These are phyloP conservation scores for Nemotelus pantherinus DNA, from an alignment of 2,888 invertebrate genomes.

Conservation along the genomic window DNA sequence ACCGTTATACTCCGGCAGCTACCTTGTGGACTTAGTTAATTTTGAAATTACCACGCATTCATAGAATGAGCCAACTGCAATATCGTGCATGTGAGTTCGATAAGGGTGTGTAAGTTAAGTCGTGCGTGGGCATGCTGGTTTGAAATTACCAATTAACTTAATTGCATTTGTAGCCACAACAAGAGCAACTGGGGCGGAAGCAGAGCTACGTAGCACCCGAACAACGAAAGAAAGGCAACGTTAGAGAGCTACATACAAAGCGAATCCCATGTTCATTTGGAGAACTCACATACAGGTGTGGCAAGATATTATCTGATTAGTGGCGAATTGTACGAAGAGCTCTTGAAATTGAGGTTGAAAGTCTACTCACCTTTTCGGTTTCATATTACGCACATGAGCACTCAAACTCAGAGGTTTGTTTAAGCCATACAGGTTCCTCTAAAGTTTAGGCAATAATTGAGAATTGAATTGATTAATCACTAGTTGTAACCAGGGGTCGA, in stretches of 20 bases:
- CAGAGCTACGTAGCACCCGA: neutral
- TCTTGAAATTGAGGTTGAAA: conserved; percentile 23
- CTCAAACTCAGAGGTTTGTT: too few species aligned
- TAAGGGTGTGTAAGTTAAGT: conserved; percentile 16
- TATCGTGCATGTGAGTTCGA: neutral
- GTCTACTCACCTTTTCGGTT: neutral
- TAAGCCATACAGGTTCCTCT: too few species aligned
- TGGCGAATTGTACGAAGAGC: conserved; percentile 15
- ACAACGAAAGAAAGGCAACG: neutral
- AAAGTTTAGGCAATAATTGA: too few species aligned
- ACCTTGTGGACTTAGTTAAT: conserved; percentile 18
- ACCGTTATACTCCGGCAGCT: neutral
- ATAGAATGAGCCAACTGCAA: conserved; percentile 19
- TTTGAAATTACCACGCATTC: conserved; percentile 34
- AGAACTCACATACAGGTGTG: conserved; percentile 21
- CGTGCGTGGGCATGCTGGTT: conserved; percentile 35
- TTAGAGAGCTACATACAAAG: neutral
- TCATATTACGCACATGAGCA: neutral
- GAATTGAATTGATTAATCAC: too few species aligned
- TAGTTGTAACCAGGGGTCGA: too few species aligned
- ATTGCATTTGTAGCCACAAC: conserved; percentile 40
- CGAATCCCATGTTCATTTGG: neutral
- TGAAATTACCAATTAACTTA: conserved; percentile 45
- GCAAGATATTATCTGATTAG: conserved; percentile 32
- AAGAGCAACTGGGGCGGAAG: conserved; percentile 9